Base-by-base conservation (phyloP, 2,797 vertebrate genomes). In the Alfaro cultratus region DNA sequence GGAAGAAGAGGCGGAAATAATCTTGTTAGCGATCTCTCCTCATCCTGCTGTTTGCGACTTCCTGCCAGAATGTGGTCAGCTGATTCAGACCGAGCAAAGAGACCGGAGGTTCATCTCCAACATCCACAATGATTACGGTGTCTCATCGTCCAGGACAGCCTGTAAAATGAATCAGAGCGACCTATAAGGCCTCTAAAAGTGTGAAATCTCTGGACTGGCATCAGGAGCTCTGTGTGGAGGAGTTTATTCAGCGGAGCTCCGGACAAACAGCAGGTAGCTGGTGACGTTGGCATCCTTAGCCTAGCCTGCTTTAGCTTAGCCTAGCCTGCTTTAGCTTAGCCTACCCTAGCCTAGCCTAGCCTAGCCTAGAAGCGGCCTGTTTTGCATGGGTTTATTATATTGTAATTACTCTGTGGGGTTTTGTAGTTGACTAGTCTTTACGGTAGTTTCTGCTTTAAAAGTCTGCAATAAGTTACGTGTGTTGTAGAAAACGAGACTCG, bases 11-110 rank as follows among this genome's bases (percentile, higher is more conserved):
- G 4, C 57, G 2, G 62, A 18, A 36, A 36, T 64, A 18, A 36
- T 62, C 29, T 16, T 8, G 57, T 34, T 34, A 31, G 67, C 70
- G 0, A 39, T 72, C 64, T 26, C 60, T 47, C 82, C 74, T 82
- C 78, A 16, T 86, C 86, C 91, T 92, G 88, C 49, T 91, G 90
- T 89, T 89, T 81, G 73, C 81, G 75, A 87, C 60, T 92, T 91
- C 92, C 91, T 84, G 67, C 21, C 26, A 10, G 34, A 26, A 26
- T 5, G 21, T 23, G 88, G 85, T 94, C 93, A 94, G 87, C 87
- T 94, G 94, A 92, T 74, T 71, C 73, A 45, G 70, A 64, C 78
- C 62, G 77, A 88, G 80, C 18, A 77, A 26, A 62, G 78, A 80
- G 46, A 49, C 39, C 71, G 26, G 18, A 80, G 36, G 67, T 39